Base-by-base conservation (phyloP, 2,888 invertebrate species). In the Amiota mariae region DNA sequence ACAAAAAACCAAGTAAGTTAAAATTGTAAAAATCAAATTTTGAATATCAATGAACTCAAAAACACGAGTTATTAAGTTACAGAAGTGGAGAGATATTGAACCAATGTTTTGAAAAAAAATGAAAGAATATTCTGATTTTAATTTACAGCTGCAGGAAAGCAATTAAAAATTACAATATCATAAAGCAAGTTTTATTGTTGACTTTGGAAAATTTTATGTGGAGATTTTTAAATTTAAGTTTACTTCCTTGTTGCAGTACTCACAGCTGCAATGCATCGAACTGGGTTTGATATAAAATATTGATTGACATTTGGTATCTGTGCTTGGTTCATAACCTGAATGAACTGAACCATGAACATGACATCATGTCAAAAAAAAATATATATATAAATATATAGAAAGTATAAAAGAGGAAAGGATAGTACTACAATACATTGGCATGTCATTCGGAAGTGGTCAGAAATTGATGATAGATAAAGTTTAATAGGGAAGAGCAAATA, bases 221-320 rank as follows among this genome's bases (percentile, higher is more conserved):
- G 24, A 63, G 63, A 63, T 63, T 63, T 63, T n/a, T 6, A 36
- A 63, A 36, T 36, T 15, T 20, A 36, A 36, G 54, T n/a, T 4
- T 51, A 1, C 54, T 51, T 51, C 12, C 51, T 51, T 51, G 13
- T 51, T 51, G 51, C 51, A 51, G 15, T 57, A 15, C 18, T 10
- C n/a, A 57, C 11, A n/a, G 57, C 20, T 59, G 57, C 59, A 10
- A 18, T 18, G 4, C 36, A 36, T 15, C 12, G 54, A 54, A 36
- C n/a, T 12, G 1, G 8, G 54, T 12, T 15, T 15, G n/a, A n/a
- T 36, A 54, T 63, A 36, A 63, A 51, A 68, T 68, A 68, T 68
- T 68, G 67, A 68, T 68, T 68, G 67, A 47, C 67, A 68, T 68
- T 68, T 51, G 8, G 51, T 54, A 68, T 4, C 54, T 24, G 13